A percentile compares a stretch with the other conserved stretches of the same genome.
Evolutionary conservation across 2,113 vertebrate species (phyloP).

Genomic region (Pleuronectes platessa): DNA sequence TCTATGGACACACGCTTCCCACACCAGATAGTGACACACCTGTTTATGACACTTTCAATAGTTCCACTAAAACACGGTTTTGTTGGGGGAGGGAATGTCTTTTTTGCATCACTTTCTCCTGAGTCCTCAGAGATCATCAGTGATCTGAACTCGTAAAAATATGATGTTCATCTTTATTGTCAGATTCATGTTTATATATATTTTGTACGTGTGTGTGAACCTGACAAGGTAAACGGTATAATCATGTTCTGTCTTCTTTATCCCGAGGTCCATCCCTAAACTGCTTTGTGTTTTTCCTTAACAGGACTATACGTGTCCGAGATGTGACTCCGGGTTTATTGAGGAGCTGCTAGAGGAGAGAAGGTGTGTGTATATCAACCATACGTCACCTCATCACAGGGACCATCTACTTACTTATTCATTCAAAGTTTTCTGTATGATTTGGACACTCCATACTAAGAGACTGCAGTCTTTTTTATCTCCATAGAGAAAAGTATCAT

Average conservation of each 20-base stretch:
- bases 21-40: neutral
- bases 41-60: neutral
- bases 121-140: neutral
- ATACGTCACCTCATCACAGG: neutral
- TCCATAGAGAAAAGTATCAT: no score
- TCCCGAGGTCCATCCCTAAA: neutral
- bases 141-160: no score
- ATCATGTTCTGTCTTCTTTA: neutral
- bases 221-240: no score
- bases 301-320: slow-evolving; percentile 94
- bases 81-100: neutral
- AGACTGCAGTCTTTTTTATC: no score
- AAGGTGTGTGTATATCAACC: slow-evolving; percentile 79
- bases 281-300: slow-evolving; percentile 2
- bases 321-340: slow-evolving; percentile 95
- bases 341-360: slow-evolving; percentile 93
- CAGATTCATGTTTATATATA: no score
- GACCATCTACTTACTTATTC: neutral
- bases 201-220: no score
- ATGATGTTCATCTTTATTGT: no score
- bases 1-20: neutral
- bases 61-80: neutral
- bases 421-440: neutral
- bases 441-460: neutral
- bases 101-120: neutral